Conservation (phyloP, 1,140 invertebrate species). For the Stenopsyche tienmushanensis region DNA sequence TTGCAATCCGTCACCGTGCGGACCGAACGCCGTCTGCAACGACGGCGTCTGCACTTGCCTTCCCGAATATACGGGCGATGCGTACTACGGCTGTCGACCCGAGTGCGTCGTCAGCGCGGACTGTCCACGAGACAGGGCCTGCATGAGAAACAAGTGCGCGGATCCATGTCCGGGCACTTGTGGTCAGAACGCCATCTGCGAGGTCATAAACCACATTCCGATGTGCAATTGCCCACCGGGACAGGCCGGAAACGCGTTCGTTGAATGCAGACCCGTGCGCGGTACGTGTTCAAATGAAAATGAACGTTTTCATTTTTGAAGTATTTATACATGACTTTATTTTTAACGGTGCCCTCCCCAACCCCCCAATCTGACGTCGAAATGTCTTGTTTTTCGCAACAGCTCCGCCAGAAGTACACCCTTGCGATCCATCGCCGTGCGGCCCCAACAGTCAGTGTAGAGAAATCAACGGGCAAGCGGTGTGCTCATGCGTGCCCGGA, state of each 20-base stretch:
- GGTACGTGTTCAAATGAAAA: slow-evolving; percentile 45
- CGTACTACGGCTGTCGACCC: slow-evolving; percentile 71
- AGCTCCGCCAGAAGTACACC: slow-evolving; percentile 47
- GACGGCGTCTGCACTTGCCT: slow-evolving; percentile 65
- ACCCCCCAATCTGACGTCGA: slow-evolving; percentile 50
- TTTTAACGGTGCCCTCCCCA: too few relatives aligned
- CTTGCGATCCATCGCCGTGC: slow-evolving; percentile 65
- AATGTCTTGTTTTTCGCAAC: slow-evolving; percentile 12
- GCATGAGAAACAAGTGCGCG: slow-evolving; percentile 79
- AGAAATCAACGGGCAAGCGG: slow-evolving; percentile 57
- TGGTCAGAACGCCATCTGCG: slow-evolving; percentile 75
- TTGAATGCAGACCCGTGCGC: slow-evolving; percentile 65
- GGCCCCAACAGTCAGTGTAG: slow-evolving; percentile 65
- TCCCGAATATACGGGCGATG: slow-evolving; percentile 68
- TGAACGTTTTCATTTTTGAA: background rate
- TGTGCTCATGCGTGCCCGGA: slow-evolving; percentile 62
- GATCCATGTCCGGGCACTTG: slow-evolving; percentile 86
- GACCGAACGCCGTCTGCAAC: slow-evolving; percentile 61
- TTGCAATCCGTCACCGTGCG: slow-evolving; percentile 67
- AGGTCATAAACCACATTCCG: slow-evolving; percentile 78
- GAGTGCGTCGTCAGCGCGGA: slow-evolving; percentile 79
- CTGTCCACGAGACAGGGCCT: slow-evolving; percentile 75
- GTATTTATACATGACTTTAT: background rate
- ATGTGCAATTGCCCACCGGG: slow-evolving; percentile 73
- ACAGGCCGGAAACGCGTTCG: slow-evolving; percentile 77